These are phyloP conservation scores for Aspidoscelis tigris DNA, from an alignment of 2,113 vertebrate genomes.

Conservation along the genomic window DNA sequence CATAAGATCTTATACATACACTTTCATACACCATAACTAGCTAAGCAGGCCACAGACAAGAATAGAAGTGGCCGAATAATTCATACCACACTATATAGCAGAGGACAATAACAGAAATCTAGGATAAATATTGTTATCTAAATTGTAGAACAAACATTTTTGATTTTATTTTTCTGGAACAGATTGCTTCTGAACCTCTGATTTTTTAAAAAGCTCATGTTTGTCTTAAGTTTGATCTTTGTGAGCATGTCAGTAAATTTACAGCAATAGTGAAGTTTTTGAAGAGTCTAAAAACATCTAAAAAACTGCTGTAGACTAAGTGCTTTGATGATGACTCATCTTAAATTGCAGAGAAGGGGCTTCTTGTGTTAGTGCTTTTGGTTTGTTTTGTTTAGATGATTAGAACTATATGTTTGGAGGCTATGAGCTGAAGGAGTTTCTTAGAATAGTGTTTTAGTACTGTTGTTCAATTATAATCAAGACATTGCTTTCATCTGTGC, in stretches of 20 bases:
- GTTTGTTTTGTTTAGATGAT: background rate
- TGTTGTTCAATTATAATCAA: conserved; percentile 12
- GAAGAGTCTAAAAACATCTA: too few relatives aligned
- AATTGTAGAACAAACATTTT: background rate
- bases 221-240: background rate
- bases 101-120: background rate
- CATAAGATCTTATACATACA: background rate
- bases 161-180: background rate
- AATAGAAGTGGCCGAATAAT: background rate
- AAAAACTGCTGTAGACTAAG: background rate
- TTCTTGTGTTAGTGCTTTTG: background rate
- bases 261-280: background rate
- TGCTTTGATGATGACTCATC: background rate
- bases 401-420: background rate
- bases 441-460: conserved; percentile 13
- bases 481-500: conserved; percentile 13
- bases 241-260: background rate
- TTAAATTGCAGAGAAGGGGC: background rate
- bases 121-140: background rate
- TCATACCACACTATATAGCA: background rate
- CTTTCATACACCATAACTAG: background rate
- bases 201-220: background rate
- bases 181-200: background rate
- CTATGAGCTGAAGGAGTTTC: background rate
- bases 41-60: background rate